A percentile compares a stretch with the other conserved stretches of the same genome.
Conservation (phyloP, 2,888 invertebrate genomes). For the Mythimna albipuncta region DNA sequence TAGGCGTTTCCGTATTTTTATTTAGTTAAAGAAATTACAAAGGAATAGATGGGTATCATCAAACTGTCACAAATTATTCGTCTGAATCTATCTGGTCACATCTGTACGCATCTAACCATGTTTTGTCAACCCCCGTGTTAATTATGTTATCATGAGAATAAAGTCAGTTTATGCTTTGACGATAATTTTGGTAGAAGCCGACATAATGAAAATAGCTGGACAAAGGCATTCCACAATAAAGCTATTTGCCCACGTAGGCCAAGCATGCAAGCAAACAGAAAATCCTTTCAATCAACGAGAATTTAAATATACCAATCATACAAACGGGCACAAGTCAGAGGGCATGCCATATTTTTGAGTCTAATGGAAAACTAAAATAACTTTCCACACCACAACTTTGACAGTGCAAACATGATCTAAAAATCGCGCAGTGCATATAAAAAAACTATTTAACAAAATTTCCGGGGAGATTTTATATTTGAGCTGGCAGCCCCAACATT, state of each 20-base stretch:
- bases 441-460: slow-evolving; percentile 7
- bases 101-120: neutral
- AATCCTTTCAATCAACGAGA: neutral
- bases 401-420: neutral
- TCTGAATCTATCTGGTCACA: neutral
- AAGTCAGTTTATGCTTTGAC: neutral
- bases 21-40: neutral
- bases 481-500: slow-evolving; percentile 58
- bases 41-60: neutral
- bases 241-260: neutral
- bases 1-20: neutral
- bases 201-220: neutral
- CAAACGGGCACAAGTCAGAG: neutral
- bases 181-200: neutral
- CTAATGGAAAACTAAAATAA: neutral
- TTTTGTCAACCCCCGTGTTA: too few relatives aligned
- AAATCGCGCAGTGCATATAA: neutral
- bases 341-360: neutral
- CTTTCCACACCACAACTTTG: neutral
- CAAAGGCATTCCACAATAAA: neutral
- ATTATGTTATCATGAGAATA: neutral
- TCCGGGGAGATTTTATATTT: slow-evolving; percentile 35
- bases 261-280: neutral
- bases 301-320: neutral
- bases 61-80: neutral